Conservation (phyloP, 1,140 invertebrate species). For the Scylla paramamosain region DNA sequence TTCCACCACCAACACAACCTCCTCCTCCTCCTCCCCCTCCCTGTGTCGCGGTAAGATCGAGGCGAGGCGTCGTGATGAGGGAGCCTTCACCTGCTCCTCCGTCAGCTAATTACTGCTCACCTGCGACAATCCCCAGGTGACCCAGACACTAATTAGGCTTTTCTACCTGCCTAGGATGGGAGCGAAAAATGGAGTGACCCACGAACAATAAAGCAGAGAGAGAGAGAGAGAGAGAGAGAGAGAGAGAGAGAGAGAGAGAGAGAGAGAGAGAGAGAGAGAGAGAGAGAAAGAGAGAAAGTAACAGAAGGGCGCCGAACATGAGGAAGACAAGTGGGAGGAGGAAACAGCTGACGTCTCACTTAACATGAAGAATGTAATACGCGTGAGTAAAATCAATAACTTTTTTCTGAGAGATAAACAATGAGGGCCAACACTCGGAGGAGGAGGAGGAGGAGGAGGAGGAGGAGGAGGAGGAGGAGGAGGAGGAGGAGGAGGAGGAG, state of each 20-base stretch:
- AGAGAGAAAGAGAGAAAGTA: background rate
- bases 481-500: conserved; percentile 1
- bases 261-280: conserved; percentile 27
- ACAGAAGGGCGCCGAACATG: background rate
- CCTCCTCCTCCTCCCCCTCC: background rate
- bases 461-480: conserved; percentile 14
- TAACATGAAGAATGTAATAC: no score
- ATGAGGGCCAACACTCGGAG: background rate
- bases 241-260: conserved; percentile 24
- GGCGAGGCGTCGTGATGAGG: background rate
- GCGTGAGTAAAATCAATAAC: background rate
- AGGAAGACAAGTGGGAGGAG: background rate
- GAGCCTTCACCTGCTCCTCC: no score
- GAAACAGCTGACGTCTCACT: no score
- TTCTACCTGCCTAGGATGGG: background rate
- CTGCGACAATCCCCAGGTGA: no score
- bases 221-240: conserved; percentile 31
- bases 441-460: background rate
- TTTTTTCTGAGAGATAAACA: no score
- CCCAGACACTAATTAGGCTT: background rate
- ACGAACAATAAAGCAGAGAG: background rate
- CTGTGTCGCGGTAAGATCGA: background rate
- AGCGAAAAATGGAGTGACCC: background rate
- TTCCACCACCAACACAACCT: no score
- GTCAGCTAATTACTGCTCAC: no score